phyloP scores from a whole-genome alignment of 1,140 invertebrate species.

The Bombus polaris region DNA sequence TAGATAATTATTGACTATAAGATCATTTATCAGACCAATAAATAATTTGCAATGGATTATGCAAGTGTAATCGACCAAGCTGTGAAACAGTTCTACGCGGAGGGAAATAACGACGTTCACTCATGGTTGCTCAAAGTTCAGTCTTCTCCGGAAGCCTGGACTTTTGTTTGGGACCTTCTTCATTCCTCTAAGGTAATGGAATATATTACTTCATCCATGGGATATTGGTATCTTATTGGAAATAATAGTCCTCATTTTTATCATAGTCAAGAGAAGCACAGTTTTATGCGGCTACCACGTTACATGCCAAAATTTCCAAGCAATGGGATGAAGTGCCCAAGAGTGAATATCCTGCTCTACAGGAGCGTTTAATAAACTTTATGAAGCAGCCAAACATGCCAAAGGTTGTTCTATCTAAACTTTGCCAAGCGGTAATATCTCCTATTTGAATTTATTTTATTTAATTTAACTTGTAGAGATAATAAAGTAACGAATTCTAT shows the following conservation, averaged over 20 bases:
- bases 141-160: constrained; percentile 92
- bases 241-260: background rate
- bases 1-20: background rate
- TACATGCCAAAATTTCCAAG: constrained; percentile 93
- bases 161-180: constrained; percentile 93
- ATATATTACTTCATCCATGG: background rate
- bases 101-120: constrained; percentile 88
- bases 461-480: background rate
- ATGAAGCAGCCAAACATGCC: constrained; percentile 89
- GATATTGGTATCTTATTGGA: background rate
- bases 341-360: constrained; percentile 89
- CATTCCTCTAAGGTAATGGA: constrained; percentile 87
- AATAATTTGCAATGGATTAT: constrained; percentile 67
- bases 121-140: constrained; percentile 92
- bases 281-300: constrained; percentile 95
- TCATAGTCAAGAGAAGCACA: constrained; percentile 92
- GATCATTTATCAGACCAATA: background rate
- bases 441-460: background rate
- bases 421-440: constrained; percentile 91
- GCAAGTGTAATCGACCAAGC: constrained; percentile 80
- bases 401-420: constrained; percentile 91
- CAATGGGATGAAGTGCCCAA: constrained; percentile 92
- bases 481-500: background rate
- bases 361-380: constrained; percentile 89
- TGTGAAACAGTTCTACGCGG: constrained; percentile 83